Evolutionary conservation across 1,140 invertebrate species (phyloP), one percentile per base, ranked within the genome.

Genomic region (Danaus plexippus): DNA sequence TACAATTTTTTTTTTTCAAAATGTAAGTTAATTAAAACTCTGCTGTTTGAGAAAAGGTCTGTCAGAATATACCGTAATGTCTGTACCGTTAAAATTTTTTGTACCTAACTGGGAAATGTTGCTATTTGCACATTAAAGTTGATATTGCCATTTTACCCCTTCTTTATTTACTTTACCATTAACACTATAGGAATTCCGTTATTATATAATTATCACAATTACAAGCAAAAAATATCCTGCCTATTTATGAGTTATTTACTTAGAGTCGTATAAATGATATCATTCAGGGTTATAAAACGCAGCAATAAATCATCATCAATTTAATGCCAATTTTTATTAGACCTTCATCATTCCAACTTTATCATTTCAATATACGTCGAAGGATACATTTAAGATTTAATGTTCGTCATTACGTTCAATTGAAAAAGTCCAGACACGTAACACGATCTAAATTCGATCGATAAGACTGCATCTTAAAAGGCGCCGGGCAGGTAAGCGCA

Each of bases 391-490:
- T 51, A 41, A 55, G 57, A 61, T 49, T 44, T 51, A 55, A 57
- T 61, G 59, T 61, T 57, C 59, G 53, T 61, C 50, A 61, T 61
- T 61, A 61, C 50, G 49, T 65, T 65, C 59, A 63, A 62, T 66
- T 61, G 61, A 51, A 61, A 69, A 65, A 60, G 60, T 61, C 55
- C 63, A 61, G 64, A 69, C 67, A 64, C 48, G 80, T 75, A 84
- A 81, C 69, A 69, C 62, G 75, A 84, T 77, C 72, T 67, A 61
- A 59, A 63, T 62, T 66, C 63, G 60, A 64, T 65, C 65, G 71
- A 77, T 82, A 78, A 78, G 58, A 44, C 57, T 61, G 64, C 54
- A 64, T 69, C 71, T 75, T 75, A 72, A 70, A 80, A 75, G 77
- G 75, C 71, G 67, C 73, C 71, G 71, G 61, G 60, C 64, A 73